Percentiles rank a stretch among this genome's conserved stretches.
These are phyloP conservation scores for Tadarida brasiliensis DNA, from an alignment of 2,797 vertebrate species.

Conservation along the genomic window DNA sequence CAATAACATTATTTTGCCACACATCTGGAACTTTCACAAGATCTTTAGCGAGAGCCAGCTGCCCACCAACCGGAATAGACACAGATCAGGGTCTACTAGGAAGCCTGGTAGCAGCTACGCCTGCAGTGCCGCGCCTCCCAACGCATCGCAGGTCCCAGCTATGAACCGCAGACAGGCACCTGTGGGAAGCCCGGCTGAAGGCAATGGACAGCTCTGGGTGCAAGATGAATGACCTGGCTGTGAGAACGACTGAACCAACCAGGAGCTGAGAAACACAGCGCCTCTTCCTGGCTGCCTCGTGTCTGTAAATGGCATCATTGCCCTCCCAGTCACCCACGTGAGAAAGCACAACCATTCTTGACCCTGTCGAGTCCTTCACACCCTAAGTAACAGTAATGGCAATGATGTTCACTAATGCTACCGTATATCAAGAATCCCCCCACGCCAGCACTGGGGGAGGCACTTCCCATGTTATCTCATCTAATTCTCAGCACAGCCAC, in stretches of 20 bases:
- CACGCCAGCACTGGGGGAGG: accelerated
- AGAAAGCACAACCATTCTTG: not conserved
- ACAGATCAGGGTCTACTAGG: not conserved
- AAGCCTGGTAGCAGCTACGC: not conserved
- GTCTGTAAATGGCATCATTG: not conserved
- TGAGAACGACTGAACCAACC: not conserved
- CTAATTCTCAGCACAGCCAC: not conserved
- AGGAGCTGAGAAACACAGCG: not conserved
- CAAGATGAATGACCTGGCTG: not conserved
- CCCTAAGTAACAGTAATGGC: not conserved
- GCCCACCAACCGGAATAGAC: not conserved
- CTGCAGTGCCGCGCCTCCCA: not conserved
- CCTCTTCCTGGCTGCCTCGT: not conserved
- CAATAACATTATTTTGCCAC: not conserved
- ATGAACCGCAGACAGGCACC: not conserved
- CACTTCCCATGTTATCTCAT: not conserved
- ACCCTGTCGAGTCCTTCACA: not conserved
- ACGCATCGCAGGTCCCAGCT: not conserved
- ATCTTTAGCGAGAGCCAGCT: not conserved
- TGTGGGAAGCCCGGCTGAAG: not conserved
- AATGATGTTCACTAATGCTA: not conserved
- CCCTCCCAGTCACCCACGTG: not conserved
- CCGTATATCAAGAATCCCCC: not conserved
- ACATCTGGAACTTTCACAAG: not conserved
- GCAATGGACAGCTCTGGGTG: not conserved